Evolutionary conservation across 2,888 invertebrate genomes (phyloP).

Genomic region (Leptothorax acervorum): DNA sequence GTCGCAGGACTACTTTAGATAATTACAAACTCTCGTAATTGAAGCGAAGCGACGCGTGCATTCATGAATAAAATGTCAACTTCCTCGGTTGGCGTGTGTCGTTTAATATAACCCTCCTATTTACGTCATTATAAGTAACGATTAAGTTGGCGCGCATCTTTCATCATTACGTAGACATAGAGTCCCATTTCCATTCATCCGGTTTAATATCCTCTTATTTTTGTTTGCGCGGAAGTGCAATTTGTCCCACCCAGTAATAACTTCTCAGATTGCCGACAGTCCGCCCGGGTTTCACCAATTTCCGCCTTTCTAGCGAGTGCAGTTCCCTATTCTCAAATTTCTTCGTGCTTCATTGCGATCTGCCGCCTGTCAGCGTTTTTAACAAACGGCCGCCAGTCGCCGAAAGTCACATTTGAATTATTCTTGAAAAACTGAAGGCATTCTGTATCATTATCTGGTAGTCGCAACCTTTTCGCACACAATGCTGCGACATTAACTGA

Average conservation of each 20-base stretch:
- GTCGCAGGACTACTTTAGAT: constrained; percentile 43
- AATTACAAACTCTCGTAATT: constrained; percentile 49
- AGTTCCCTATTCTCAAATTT: constrained; percentile 57
- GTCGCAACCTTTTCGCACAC: neutral
- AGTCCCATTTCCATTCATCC: constrained; percentile 47
- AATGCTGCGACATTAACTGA: constrained; percentile 3
- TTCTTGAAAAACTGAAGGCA: constrained; percentile 49
- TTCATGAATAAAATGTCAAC: constrained; percentile 43
- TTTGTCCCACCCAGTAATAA: constrained; percentile 43
- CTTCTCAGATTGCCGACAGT: constrained; percentile 54
- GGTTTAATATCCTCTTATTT: constrained; percentile 50
- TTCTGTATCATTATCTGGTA: constrained; percentile 43
- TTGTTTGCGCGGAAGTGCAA: constrained; percentile 50
- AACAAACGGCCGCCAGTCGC: constrained; percentile 47
- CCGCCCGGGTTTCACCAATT: constrained; percentile 43
- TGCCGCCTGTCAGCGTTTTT: constrained; percentile 48
- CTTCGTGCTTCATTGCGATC: constrained; percentile 55
- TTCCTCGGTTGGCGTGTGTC: constrained; percentile 18
- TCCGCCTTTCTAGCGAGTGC: constrained; percentile 39
- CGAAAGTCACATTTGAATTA: constrained; percentile 44
- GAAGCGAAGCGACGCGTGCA: constrained; percentile 40
- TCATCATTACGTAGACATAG: constrained; percentile 46
- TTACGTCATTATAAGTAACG: constrained; percentile 49
- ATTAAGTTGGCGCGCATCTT: constrained; percentile 43
- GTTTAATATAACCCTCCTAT: constrained; percentile 31